phyloP scores from a whole-genome alignment of 2,888 invertebrate genomes.

The Drosophila fungiperda region DNA sequence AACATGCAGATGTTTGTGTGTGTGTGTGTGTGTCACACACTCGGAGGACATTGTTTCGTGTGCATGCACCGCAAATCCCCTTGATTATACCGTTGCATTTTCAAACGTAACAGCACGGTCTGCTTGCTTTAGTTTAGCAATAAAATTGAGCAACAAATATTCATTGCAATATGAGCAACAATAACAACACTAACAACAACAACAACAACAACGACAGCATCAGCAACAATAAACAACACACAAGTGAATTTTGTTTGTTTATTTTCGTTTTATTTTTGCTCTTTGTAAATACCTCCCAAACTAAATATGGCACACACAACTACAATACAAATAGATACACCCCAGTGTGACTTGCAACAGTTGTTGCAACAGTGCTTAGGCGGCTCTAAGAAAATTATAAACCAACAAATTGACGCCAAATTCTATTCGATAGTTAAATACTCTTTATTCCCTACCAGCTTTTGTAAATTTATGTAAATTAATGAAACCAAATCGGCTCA shows the following conservation, averaged over 20 bases:
- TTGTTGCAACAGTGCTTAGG: conserved; percentile 11
- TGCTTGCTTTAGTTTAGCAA: conserved; percentile 53
- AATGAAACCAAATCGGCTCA: neutral
- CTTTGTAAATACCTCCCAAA: conserved; percentile 33
- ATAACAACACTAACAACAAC: conserved; percentile 4
- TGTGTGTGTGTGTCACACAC: conserved; percentile 8
- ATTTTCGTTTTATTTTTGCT: conserved; percentile 9
- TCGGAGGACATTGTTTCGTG: conserved; percentile 32
- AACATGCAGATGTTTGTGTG: conserved; percentile 5
- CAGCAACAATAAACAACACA: conserved; percentile 17
- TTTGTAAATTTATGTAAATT: neutral
- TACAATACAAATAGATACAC: conserved; percentile 11
- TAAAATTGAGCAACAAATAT: conserved; percentile 67
- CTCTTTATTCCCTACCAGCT: neutral
- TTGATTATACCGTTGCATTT: conserved; percentile 67
- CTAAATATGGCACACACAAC: conserved; percentile 57
- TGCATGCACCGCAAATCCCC: conserved; percentile 60
- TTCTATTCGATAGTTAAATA: neutral
- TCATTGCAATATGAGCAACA: conserved; percentile 44
- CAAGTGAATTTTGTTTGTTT: conserved; percentile 26
- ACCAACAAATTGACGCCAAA: neutral
- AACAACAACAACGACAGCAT: neutral
- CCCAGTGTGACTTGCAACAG: conserved; percentile 20
- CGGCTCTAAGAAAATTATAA: neutral
- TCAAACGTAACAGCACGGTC: conserved; percentile 54